A percentile compares a stretch with the other conserved stretches of the same genome.
Conservation (phyloP, 2,888 invertebrate genomes). For the Scaptomyza polygonia region DNA sequence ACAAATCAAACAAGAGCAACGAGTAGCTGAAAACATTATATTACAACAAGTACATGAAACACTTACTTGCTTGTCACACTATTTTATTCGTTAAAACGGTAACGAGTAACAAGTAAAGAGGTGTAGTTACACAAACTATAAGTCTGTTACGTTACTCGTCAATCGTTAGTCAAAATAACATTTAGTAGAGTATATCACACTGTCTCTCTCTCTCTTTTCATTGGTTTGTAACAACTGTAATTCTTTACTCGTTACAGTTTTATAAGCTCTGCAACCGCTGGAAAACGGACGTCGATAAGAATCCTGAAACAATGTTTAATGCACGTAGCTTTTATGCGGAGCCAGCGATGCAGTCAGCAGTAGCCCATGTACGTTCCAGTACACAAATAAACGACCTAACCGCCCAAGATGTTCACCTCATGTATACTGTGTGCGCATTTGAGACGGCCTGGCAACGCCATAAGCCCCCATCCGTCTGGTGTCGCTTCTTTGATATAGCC, state of each 20-base stretch:
- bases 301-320: constrained; percentile 87
- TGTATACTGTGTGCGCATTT: constrained; percentile 91
- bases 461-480: constrained; percentile 89
- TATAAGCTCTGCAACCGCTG: constrained; percentile 91
- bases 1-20: not conserved
- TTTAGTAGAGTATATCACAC: too few species aligned
- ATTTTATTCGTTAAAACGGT: not conserved
- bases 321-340: constrained; percentile 86
- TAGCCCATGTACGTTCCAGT: constrained; percentile 85
- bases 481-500: constrained; percentile 88
- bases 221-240: not conserved
- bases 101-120: not conserved
- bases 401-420: constrained; percentile 87
- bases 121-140: too few species aligned
- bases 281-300: constrained; percentile 89
- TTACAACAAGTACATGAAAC: not conserved
- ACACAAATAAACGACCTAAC: constrained; percentile 86
- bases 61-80: not conserved
- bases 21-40: not conserved
- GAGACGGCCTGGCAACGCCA: constrained; percentile 92
- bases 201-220: not conserved
- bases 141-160: too few species aligned
- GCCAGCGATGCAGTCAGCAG: constrained; percentile 85
- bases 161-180: too few species aligned
- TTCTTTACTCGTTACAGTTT: constrained; percentile 86